Conservation (phyloP, 2,888 invertebrate genomes). For the Protophormia terraenovae region DNA sequence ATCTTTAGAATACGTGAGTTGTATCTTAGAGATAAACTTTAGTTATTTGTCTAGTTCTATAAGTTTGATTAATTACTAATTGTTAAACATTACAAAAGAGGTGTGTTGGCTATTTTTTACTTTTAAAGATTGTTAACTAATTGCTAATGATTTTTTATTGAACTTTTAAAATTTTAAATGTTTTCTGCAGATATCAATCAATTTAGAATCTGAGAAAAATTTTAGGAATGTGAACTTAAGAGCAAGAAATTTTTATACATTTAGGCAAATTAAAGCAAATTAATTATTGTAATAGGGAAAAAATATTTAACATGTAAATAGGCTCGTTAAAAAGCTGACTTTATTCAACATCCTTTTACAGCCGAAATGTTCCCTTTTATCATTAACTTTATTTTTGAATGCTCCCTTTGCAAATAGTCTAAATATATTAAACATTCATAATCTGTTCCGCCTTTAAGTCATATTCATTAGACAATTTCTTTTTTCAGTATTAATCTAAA, state of each 20-base stretch:
- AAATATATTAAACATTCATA: background rate
- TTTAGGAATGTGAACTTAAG: background rate
- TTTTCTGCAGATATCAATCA: background rate
- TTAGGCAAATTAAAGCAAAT: no score
- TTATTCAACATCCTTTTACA: no score
- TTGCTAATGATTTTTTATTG: background rate
- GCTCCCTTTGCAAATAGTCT: no score
- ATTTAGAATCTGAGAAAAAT: no score
- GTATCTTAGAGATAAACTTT: constrained; percentile 39
- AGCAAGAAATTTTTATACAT: no score
- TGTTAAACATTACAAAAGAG: constrained; percentile 18
- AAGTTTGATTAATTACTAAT: constrained; percentile 60
- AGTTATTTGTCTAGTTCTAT: constrained; percentile 53
- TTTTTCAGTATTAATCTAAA: background rate
- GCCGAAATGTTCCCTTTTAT: no score
- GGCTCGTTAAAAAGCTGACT: no score
- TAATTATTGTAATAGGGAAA: no score
- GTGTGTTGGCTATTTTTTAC: constrained; percentile 22
- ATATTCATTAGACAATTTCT: background rate
- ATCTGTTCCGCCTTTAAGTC: background rate
- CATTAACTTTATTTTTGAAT: no score
- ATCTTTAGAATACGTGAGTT: constrained; percentile 28
- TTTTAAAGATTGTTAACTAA: background rate
- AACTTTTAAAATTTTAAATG: background rate
- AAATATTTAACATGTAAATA: no score